Conservation (phyloP, 2,797 vertebrate genomes). For the Rhinella marina region DNA sequence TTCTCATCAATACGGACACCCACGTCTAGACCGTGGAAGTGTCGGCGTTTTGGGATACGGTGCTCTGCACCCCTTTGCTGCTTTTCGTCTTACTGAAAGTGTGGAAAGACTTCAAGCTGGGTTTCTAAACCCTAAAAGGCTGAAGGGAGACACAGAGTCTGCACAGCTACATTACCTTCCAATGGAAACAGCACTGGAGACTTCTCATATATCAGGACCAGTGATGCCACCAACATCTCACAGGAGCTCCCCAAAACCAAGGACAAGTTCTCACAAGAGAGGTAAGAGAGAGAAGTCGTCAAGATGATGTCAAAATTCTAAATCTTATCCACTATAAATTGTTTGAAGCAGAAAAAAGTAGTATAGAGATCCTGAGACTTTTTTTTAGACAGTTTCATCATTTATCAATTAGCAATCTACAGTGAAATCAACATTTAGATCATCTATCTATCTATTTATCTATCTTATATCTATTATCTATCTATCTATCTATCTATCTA, state of each 20-base stretch:
- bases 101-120: constrained; percentile 55
- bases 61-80: constrained; percentile 60
- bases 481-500: neutral
- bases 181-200: constrained; percentile 46
- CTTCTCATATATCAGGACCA: neutral
- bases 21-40: constrained; percentile 43
- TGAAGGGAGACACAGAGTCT: constrained; percentile 55
- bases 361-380: too few relatives aligned
- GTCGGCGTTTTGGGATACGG: constrained; percentile 59
- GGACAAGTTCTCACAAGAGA: constrained; percentile 43
- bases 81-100: constrained; percentile 59
- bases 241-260: constrained; percentile 43
- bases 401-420: too few relatives aligned
- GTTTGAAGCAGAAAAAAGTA: neutral
- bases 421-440: too few relatives aligned
- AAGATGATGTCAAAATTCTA: neutral
- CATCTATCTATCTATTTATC: too few relatives aligned
- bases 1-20: constrained; percentile 55
- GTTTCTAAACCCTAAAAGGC: constrained; percentile 49
- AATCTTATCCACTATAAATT: neutral
- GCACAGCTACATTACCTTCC: constrained; percentile 57
- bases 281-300: constrained; percentile 24
- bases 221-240: constrained; percentile 32
- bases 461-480: too few relatives aligned
- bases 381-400: too few relatives aligned